Base-by-base conservation (phyloP, 1,140 invertebrate species). In the Diprion similis region DNA sequence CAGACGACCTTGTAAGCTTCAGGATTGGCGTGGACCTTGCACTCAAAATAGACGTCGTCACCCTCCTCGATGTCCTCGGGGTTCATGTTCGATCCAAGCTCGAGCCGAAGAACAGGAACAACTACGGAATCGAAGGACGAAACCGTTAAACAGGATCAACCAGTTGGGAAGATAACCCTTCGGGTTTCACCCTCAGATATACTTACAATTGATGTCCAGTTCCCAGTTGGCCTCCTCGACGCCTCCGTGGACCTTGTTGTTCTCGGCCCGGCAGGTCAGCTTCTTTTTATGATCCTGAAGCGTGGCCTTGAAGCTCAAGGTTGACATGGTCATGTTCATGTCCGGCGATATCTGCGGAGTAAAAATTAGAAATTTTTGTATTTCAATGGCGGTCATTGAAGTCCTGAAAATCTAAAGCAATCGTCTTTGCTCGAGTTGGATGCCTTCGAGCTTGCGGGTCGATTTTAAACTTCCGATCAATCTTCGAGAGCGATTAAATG, bases 41-140 rank as follows among this genome's bases (percentile, higher is more conserved):
- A 97, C 86, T 95, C 95, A 83, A 97, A 96, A 84, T 97, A 97
- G 71, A 96, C 95, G 87, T 97, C 95, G 82, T 96, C 94, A 65
- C 94, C 95, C 88, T 97, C 95, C 84, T 95, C 94, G 77, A 97
- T 96, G 85, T 96, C 94, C 78, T 94, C 92, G 1, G 95, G 94
- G 89, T 96, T 95, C 86, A 96, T 90, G 83, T 93, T 95, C n/a
- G 92, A 92, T 45, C 95, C 95, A 45, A 96, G 88, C 67, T 92
- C 90, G 76, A 97, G 90, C 71, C 90, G 90, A 72, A 95, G 86
- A 65, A 92, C 92, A 46, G 95, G 95, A 66, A 94, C 85, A 89
- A 94, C 95, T 96, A 90, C 75, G 90, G 89, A 85, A 17, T 0
- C 11, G 51, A 78, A 78, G 78, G 79, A 82, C 46, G 77, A 74